Conservation (phyloP, 2,113 vertebrate species). For the Peromyscus polionotus region DNA sequence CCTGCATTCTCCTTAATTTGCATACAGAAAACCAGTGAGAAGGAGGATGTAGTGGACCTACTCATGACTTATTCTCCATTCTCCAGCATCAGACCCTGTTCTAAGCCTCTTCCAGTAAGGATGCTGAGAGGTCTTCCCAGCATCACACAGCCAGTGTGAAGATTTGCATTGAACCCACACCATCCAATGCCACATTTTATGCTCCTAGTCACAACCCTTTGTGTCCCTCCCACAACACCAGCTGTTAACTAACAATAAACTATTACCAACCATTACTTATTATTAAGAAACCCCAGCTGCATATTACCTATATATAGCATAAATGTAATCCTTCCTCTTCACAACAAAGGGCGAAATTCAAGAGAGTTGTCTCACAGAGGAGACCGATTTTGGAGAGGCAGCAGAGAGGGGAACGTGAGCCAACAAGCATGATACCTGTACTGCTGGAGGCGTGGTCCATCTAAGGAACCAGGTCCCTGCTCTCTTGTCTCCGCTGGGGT, state of each 20-base stretch:
- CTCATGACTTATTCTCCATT: background rate
- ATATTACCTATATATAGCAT: background rate
- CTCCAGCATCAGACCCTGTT: background rate
- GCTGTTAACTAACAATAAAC: background rate
- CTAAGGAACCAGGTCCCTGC: background rate
- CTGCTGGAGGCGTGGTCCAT: background rate
- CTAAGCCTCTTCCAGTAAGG: background rate
- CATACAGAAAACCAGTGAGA: background rate
- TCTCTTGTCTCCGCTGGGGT: background rate
- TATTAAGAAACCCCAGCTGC: background rate
- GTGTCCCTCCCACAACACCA: background rate
- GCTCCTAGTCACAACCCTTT: background rate
- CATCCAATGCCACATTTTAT: background rate
- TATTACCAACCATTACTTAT: background rate
- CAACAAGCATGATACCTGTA: background rate
- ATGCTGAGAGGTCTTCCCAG: background rate
- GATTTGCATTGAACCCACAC: background rate
- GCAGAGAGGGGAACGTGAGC: background rate
- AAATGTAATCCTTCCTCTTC: background rate
- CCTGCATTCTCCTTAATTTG: background rate
- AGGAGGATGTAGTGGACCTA: background rate
- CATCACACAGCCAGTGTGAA: background rate
- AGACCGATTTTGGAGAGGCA: background rate
- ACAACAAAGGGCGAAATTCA: background rate
- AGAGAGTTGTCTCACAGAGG: background rate